These are phyloP conservation scores for Archips xylosteana DNA, from an alignment of 2,888 invertebrate species.

Conservation along the genomic window DNA sequence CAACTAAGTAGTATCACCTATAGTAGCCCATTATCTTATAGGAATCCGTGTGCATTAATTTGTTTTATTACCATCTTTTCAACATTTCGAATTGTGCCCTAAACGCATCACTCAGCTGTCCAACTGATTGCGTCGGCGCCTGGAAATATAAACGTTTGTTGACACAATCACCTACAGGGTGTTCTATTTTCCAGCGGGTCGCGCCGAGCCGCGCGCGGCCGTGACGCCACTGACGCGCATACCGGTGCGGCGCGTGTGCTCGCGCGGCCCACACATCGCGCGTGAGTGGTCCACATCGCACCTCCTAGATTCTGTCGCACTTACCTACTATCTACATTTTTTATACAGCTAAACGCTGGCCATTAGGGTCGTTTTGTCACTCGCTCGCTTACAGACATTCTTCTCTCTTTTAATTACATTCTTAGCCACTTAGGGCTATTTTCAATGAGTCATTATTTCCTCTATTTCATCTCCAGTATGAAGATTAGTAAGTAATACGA, in stretches of 20 bases:
- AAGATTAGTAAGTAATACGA: not conserved
- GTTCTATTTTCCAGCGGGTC: slow-evolving; percentile 13
- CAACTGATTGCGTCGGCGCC: not conserved
- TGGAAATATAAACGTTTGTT: not conserved
- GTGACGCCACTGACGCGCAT: slow-evolving; percentile 87
- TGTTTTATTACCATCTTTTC: not conserved
- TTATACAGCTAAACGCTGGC: not conserved
- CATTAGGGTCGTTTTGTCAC: not conserved
- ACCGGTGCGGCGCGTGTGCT: slow-evolving; percentile 90
- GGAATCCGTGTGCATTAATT: not conserved
- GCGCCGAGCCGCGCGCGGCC: slow-evolving; percentile 48
- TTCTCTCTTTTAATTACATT: not conserved
- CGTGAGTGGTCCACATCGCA: slow-evolving; percentile 92
- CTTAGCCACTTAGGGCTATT: not conserved
- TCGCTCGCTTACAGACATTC: slow-evolving; percentile 3
- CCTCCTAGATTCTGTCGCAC: slow-evolving; percentile 46
- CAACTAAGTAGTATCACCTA: not conserved
- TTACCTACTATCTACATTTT: not conserved
- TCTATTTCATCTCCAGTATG: not conserved
- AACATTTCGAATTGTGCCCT: not conserved
- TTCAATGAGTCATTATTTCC: not conserved
- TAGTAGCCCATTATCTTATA: not conserved
- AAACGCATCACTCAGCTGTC: not conserved
- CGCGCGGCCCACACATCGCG: slow-evolving; percentile 90
- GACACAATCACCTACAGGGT: not conserved